Percentiles rank a stretch among this genome's conserved stretches.
Evolutionary conservation across 2,113 vertebrate genomes (phyloP).

Genomic region (Calypte anna): DNA sequence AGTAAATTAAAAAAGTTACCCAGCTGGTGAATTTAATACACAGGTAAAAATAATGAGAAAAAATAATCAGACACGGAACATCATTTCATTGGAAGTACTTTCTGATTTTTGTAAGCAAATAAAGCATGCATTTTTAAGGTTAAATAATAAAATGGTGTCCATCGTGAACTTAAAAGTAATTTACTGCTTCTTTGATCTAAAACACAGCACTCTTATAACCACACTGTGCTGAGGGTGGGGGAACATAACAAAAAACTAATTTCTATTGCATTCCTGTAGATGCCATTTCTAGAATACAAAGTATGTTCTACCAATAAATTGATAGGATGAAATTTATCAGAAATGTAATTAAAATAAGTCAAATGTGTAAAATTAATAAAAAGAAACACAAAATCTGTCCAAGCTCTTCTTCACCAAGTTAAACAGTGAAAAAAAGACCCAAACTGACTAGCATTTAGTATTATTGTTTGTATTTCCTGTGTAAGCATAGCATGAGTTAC

Average conservation of each 20-base stretch:
- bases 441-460: neutral
- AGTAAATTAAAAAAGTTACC: constrained; percentile 44
- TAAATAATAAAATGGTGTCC: neutral
- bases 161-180: constrained; percentile 14
- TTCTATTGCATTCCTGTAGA: neutral
- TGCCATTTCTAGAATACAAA: constrained; percentile 1
- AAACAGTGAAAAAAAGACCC: neutral
- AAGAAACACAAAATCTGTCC: neutral
- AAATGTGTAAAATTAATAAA: constrained; percentile 18
- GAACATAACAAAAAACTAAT: neutral
- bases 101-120: neutral
- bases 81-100: neutral
- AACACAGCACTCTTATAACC: neutral
- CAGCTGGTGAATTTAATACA: constrained; percentile 46
- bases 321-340: neutral
- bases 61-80: neutral
- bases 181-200: constrained; percentile 31
- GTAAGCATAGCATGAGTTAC: neutral
- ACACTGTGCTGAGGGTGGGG: neutral
- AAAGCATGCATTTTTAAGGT: neutral
- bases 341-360: constrained; percentile 52
- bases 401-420: neutral
- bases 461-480: neutral
- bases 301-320: constrained; percentile 1
- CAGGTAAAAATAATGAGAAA: constrained; percentile 35